Evolutionary conservation across 92 coral and sea anemone species (phyloP).

Genomic region (Actinostola sp.): DNA sequence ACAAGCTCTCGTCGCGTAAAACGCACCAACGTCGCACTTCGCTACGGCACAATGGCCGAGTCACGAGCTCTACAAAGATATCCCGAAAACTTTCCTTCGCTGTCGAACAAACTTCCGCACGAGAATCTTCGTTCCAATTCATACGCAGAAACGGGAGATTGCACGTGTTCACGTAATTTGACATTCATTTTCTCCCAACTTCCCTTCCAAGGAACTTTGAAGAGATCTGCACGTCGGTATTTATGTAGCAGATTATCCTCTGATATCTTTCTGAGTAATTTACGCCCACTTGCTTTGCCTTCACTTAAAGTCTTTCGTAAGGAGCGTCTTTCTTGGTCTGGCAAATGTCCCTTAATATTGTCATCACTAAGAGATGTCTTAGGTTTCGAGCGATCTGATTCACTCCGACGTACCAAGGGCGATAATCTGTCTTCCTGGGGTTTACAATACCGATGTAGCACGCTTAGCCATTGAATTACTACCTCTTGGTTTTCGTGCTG

Average conservation of each 20-base stretch:
- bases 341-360: conserved; percentile 50
- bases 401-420: conserved; percentile 19
- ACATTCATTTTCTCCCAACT: conserved; percentile 69
- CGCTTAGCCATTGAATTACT: conserved; percentile 77
- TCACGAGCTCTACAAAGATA: conserved; percentile 80
- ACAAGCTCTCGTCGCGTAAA: conserved; percentile 64
- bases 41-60: conserved; percentile 72
- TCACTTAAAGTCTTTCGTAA: conserved; percentile 69
- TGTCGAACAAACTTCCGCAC: conserved; percentile 84
- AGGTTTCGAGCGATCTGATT: conserved; percentile 29
- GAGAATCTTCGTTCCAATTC: conserved; percentile 66
- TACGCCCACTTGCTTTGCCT: conserved; percentile 85
- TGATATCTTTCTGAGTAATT: conserved; percentile 65
- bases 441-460: conserved; percentile 70
- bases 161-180: conserved; percentile 52
- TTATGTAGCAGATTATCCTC: conserved; percentile 77
- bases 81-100: conserved; percentile 87
- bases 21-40: conserved; percentile 97
- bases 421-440: conserved; percentile 31
- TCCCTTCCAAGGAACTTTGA: conserved; percentile 71
- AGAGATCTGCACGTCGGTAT: conserved; percentile 71
- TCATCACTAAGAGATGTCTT: conserved; percentile 68
- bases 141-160: conserved; percentile 7
- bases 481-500: conserved; percentile 57
- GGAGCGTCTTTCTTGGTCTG: conserved; percentile 48